A percentile compares a stretch with the other conserved stretches of the same genome.
Conservation (phyloP, 2,113 vertebrate species). For the Catagonus wagneri region DNA sequence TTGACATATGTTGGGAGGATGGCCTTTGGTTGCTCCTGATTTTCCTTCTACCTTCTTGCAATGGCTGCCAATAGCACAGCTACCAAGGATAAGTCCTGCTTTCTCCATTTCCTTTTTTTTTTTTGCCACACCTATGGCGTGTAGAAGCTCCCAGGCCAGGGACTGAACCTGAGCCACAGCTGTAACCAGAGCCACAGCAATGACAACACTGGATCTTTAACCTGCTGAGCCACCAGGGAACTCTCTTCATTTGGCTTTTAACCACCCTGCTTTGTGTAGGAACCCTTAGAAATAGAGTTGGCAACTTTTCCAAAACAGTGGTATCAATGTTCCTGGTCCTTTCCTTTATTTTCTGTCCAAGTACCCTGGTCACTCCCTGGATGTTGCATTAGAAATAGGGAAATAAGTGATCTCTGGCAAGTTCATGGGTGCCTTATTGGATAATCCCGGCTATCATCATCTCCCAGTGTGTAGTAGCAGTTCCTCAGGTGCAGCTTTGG, state of each 20-base stretch:
- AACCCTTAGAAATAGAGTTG: not conserved
- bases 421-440: not conserved
- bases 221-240: too few relatives aligned
- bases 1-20: not conserved
- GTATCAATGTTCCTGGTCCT: not conserved
- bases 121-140: too few relatives aligned
- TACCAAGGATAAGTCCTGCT: not conserved
- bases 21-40: not conserved
- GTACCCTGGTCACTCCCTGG: not conserved
- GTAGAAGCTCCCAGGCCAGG: too few relatives aligned
- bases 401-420: not conserved
- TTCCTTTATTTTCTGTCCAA: not conserved
- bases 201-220: too few relatives aligned
- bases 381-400: not conserved
- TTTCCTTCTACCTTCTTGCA: not conserved
- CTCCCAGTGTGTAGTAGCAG: not conserved
- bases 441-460: not conserved
- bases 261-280: not conserved
- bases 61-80: not conserved
- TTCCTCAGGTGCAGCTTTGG: conserved; percentile 44
- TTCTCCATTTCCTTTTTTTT: not conserved
- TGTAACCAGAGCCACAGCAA: too few relatives aligned
- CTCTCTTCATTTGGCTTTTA: conserved; percentile 21
- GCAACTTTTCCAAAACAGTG: conserved; percentile 32
- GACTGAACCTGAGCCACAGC: too few relatives aligned